These are phyloP conservation scores for Rhea pennata DNA, from an alignment of 2,113 vertebrate species.

Conservation along the genomic window DNA sequence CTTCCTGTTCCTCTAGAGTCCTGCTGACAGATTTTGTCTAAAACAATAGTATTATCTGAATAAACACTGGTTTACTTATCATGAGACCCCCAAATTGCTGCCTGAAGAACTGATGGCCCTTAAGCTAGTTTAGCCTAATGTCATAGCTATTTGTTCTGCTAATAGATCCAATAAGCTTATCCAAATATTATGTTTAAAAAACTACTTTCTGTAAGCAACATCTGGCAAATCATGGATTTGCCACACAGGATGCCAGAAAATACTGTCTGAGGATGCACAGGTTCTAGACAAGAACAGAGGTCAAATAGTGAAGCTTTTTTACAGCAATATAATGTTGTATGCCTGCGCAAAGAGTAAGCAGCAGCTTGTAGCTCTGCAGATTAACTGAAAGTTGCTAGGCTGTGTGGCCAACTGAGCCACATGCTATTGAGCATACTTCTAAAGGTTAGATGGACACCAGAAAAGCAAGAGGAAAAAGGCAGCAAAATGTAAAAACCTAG, in stretches of 20 bases:
- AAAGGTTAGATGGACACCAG: neutral
- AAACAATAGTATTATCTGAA: neutral
- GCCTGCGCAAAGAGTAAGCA: neutral
- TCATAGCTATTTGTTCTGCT: neutral
- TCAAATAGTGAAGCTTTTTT: neutral
- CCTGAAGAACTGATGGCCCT: neutral
- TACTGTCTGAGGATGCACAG: neutral
- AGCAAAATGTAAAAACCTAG: neutral
- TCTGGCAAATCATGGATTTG: neutral
- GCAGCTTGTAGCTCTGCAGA: neutral
- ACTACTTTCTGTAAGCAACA: neutral
- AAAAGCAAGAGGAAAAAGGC: neutral
- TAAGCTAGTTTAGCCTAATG: neutral
- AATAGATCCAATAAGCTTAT: neutral
- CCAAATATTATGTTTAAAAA: neutral
- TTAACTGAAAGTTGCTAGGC: neutral
- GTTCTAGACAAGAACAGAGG: neutral
- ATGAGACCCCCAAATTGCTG: neutral
- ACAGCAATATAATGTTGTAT: neutral
- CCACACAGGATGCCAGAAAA: neutral
- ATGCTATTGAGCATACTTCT: neutral
- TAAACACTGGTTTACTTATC: neutral
- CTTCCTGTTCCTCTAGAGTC: neutral
- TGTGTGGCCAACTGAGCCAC: neutral
- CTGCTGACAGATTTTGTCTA: neutral